These are phyloP conservation scores for Genyomyrus donnyi DNA, from an alignment of 2,113 vertebrate species.

Conservation along the genomic window DNA sequence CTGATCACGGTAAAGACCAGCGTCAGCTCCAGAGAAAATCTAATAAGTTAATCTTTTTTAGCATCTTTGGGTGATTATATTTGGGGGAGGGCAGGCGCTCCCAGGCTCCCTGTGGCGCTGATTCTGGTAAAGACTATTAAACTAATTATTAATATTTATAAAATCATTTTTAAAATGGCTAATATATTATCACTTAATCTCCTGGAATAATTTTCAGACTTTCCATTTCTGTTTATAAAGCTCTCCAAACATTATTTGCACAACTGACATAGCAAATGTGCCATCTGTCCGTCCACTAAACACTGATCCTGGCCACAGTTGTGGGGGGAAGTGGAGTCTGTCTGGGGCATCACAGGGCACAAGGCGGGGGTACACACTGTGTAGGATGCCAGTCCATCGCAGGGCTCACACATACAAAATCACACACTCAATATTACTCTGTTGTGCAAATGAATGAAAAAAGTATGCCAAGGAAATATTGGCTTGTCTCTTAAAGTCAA, in stretches of 20 bases:
- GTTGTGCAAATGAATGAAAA: background rate
- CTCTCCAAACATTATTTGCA: background rate
- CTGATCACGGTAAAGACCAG: background rate
- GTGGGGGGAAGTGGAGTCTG: background rate
- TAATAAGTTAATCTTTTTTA: background rate
- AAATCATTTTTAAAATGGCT: background rate
- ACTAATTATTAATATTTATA: background rate
- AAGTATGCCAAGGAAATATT: slow-evolving; percentile 23
- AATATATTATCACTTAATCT: background rate
- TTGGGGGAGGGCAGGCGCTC: background rate
- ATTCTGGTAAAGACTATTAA: background rate
- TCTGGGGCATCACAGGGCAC: background rate
- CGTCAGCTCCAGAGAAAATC: background rate
- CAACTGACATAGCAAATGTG: background rate
- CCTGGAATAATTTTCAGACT: background rate
- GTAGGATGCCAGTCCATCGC: background rate
- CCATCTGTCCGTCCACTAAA: background rate
- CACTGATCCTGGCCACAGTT: background rate
- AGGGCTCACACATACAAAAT: background rate
- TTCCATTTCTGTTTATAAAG: background rate
- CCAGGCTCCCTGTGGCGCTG: background rate
- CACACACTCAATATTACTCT: background rate
- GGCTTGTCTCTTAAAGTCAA: slow-evolving; percentile 14
- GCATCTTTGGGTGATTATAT: background rate
- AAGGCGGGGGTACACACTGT: background rate